Evolutionary conservation across 92 coral and sea anemone genomes (phyloP), one percentile per base, ranked within the genome.

Genomic region (Phenganax marumi): DNA sequence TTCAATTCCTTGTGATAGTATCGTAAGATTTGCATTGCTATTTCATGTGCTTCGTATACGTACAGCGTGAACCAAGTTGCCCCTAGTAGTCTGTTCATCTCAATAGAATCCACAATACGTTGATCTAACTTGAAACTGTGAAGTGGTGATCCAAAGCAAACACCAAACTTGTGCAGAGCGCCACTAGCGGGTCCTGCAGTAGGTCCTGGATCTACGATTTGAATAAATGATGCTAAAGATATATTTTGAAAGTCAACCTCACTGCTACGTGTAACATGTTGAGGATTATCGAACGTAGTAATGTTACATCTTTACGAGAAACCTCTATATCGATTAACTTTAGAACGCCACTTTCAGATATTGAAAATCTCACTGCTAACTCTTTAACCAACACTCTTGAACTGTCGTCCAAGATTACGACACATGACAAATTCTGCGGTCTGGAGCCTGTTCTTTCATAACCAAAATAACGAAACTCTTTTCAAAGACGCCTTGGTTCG

Each of bases 381-480:
- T 73, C 3, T 13, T 49, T 17, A 18, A 73, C 55, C 58, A 50
- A 73, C 8, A 8, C 4, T 57, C 43, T 73, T 50, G 17, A 19
- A n/a, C n/a, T n/a, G n/a, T n/a, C n/a, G n/a, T n/a, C n/a, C n/a
- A n/a, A n/a, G n/a, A n/a, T n/a, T n/a, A 73, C 79, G 10, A 73
- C 62, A 50, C 79, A 73, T 33, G 7, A 49, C 53, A 73, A 6
- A 8, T 73, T 22, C n/a, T n/a, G n/a, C 2, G 12, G 50, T 10
- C 43, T 50, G 12, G 52, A 12, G 8, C 9, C 19, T 8, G 61
- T 54, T 73, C 5, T 3, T 25, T 73, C 79, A 46, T 73, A 73
- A 73, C 79, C 79, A 52, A 73, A 46, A 54, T 73, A 2, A 73
- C 54, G 25, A 73, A 50, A 22, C 79, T 73, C 19, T 19, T 50